Percentiles rank a stretch among this genome's conserved stretches.
Evolutionary conservation across 2,113 vertebrate species (phyloP).

Genomic region (Turdus rufiventris): DNA sequence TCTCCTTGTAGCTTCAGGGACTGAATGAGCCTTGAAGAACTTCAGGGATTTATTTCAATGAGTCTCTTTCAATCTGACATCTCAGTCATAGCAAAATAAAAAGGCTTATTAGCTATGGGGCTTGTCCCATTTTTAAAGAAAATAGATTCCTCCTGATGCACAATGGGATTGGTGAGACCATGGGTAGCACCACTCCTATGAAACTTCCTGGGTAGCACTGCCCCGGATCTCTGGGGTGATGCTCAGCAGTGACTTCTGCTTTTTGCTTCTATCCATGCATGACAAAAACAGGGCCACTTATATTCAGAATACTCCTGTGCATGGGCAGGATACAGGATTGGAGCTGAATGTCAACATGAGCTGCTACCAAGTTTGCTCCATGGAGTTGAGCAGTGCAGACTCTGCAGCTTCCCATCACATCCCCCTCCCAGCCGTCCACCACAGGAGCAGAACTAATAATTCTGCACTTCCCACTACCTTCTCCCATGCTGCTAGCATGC

Average conservation of each 20-base stretch:
- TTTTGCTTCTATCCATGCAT: background rate
- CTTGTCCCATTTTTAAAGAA: background rate
- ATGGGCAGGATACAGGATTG: background rate
- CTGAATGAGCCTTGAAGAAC: background rate
- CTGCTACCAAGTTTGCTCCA: background rate
- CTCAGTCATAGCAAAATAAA: background rate
- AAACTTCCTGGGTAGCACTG: background rate
- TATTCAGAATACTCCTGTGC: background rate
- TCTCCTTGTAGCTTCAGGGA: background rate
- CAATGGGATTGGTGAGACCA: accelerated
- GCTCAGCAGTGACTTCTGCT: background rate
- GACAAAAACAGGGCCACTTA: background rate
- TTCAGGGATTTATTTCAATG: background rate
- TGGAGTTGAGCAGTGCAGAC: accelerated
- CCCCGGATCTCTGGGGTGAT: background rate
- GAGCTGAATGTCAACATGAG: background rate
- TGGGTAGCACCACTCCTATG: accelerated
- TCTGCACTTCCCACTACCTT: background rate
- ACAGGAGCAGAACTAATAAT: background rate
- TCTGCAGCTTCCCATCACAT: background rate
- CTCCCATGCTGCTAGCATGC: background rate
- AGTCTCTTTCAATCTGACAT: background rate
- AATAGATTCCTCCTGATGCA: background rate
- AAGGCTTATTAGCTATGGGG: background rate
- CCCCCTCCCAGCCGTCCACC: accelerated